Percentiles rank a stretch among this genome's conserved stretches.
These are phyloP conservation scores for Aspidiotus rigidus DNA, from an alignment of 2,888 invertebrate genomes.

Conservation along the genomic window DNA sequence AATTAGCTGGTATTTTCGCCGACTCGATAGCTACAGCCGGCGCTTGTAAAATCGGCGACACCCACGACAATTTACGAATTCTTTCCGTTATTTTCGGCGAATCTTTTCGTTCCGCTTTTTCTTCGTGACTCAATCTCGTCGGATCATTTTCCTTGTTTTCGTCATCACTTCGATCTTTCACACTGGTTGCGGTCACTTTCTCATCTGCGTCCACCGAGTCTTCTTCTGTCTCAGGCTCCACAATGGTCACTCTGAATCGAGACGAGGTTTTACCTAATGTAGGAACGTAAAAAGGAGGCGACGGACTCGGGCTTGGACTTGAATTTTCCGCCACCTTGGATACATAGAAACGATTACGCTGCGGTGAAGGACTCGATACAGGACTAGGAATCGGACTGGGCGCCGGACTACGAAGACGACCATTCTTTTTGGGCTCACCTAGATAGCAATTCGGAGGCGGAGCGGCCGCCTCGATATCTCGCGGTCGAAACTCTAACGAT, in stretches of 20 bases:
- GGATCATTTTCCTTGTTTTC: constrained; percentile 35
- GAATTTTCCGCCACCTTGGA: constrained; percentile 46
- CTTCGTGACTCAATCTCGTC: not conserved
- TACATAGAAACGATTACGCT: constrained; percentile 44
- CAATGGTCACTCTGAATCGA: constrained; percentile 39
- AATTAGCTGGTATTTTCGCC: constrained; percentile 48
- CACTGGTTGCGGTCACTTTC: constrained; percentile 39
- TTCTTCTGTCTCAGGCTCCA: constrained; percentile 42
- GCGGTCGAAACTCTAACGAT: constrained; percentile 43
- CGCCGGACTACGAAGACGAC: constrained; percentile 57
- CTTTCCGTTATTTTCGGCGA: constrained; percentile 45
- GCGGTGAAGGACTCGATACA: constrained; percentile 53
- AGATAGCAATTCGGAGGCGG: constrained; percentile 37
- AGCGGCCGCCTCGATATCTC: constrained; percentile 37
- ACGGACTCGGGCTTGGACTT: constrained; percentile 34
- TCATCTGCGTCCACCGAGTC: constrained; percentile 16
- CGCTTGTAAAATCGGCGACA: constrained; percentile 40
- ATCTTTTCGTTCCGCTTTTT: constrained; percentile 39
- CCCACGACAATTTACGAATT: constrained; percentile 55
- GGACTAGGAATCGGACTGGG: constrained; percentile 57
- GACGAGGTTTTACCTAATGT: constrained; percentile 1
- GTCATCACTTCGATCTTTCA: constrained; percentile 43
- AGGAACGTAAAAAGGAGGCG: constrained; percentile 14
- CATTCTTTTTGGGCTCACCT: constrained; percentile 44
- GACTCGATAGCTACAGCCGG: constrained; percentile 47